Evolutionary conservation across 2,113 vertebrate species (phyloP), one percentile per base, ranked within the genome.

Genomic region (Perca flavescens): DNA sequence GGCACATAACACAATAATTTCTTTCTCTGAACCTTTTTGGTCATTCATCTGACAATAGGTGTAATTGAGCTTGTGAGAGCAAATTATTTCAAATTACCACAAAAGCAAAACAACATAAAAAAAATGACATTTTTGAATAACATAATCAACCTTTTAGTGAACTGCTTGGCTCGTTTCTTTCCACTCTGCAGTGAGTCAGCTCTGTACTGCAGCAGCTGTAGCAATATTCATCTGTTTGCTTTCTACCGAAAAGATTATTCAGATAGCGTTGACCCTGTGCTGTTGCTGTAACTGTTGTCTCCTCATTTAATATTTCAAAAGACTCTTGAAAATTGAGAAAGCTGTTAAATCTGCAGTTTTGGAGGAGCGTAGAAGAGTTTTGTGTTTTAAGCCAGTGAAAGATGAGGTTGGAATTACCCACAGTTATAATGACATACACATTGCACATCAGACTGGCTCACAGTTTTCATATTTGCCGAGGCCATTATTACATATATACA

Each of bases 141-240:
- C 63, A 75, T 57, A 54, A 52, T 74, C 54, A 31, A 58, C 71
- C 56, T 71, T 19, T 71, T 19, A 53, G 72, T 77, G 84, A 89
- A 74, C 53, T 56, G 49, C 74, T 25, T 46, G 64, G 61, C 34
- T 68, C 82, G 71, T 75, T 88, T 90, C 78, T 82, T 80, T 86
- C 57, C 71, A 77, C 63, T 77, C 79, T 80, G 86, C 79, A 80
- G 77, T 87, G 87, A 92, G 87, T 94, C 88, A 88, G 87, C 64
- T 50, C 31, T 43, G 70, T 77, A 50, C 78, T 84, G 87, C 90
- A 80, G 84, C 57, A 66, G 49, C 16, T 49, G 62, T 19, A 58
- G 28, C 69, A 80, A 77, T 82, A 77, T 91, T 92, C 34, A 79
- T 88, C 74, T 36, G 56, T 79, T 62, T 85, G 56, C 43, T 80